Conservation (phyloP, 2,888 invertebrate species). For the Encarsia formosa region DNA sequence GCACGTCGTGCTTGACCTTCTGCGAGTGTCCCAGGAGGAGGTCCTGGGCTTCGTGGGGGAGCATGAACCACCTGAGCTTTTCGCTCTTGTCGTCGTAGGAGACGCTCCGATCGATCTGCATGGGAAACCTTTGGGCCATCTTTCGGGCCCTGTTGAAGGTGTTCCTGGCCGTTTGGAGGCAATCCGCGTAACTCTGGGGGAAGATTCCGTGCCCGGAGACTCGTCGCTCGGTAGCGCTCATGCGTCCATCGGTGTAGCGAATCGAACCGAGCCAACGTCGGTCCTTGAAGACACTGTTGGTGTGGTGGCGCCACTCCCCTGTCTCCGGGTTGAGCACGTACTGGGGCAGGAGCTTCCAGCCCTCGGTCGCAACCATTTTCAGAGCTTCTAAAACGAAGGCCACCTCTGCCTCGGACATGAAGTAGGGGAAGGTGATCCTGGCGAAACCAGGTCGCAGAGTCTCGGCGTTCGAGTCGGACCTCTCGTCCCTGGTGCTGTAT, state of each 20-base stretch:
- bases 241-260: constrained; percentile 70
- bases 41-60: constrained; percentile 82
- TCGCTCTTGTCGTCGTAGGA: constrained; percentile 66
- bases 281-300: constrained; percentile 74
- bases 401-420: constrained; percentile 74
- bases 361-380: constrained; percentile 82
- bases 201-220: constrained; percentile 69
- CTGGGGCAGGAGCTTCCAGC: constrained; percentile 84
- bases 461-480: constrained; percentile 55
- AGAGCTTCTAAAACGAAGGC: constrained; percentile 80
- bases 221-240: constrained; percentile 68
- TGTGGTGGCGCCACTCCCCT: constrained; percentile 84
- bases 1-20: constrained; percentile 73
- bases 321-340: constrained; percentile 83
- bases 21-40: constrained; percentile 69
- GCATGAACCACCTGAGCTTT: constrained; percentile 80
- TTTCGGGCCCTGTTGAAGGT: constrained; percentile 73
- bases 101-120: constrained; percentile 67
- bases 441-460: constrained; percentile 82
- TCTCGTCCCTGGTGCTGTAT: too few species aligned
- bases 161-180: constrained; percentile 73
- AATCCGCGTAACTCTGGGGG: constrained; percentile 72
- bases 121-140: constrained; percentile 69
- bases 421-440: constrained; percentile 79
- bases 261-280: constrained; percentile 78